Percentiles rank a stretch among this genome's conserved stretches.
Evolutionary conservation across 2,888 invertebrate genomes (phyloP).

Genomic region (Dugesia japonica): DNA sequence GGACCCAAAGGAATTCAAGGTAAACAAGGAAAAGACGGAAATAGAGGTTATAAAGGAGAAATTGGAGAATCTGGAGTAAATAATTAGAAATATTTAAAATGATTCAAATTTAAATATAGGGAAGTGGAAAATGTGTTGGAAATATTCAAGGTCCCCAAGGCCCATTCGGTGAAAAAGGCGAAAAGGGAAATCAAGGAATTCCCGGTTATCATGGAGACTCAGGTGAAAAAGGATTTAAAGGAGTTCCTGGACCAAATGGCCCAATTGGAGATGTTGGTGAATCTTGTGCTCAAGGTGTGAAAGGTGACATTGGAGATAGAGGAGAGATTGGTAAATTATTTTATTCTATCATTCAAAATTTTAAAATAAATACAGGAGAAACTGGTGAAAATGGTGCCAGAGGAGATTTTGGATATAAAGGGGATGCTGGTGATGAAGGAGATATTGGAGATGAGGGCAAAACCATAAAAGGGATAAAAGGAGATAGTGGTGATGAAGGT

Average conservation of each 20-base stretch:
- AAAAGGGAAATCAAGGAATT: neutral
- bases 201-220: neutral
- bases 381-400: neutral
- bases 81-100: neutral
- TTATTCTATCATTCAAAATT: neutral
- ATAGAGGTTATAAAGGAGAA: neutral
- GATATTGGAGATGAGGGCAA: neutral
- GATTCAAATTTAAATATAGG: too few species aligned
- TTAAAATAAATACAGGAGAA: neutral
- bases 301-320: neutral
- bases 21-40: slow-evolving; percentile 6
- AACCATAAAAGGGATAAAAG: neutral
- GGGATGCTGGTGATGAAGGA: neutral
- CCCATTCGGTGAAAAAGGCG: neutral
- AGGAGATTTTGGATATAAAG: slow-evolving; percentile 2
- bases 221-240: neutral
- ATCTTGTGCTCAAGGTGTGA: neutral
- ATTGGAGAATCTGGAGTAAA: neutral
- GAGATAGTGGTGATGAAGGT: slow-evolving; percentile 4
- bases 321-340: neutral
- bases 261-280: neutral
- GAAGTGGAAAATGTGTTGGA: neutral
- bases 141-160: slow-evolving; percentile 1
- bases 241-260: neutral
- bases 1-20: neutral